A percentile compares a stretch with the other conserved stretches of the same genome.
Conservation (phyloP, 2,888 invertebrate species). For the Danaus chrysippus region DNA sequence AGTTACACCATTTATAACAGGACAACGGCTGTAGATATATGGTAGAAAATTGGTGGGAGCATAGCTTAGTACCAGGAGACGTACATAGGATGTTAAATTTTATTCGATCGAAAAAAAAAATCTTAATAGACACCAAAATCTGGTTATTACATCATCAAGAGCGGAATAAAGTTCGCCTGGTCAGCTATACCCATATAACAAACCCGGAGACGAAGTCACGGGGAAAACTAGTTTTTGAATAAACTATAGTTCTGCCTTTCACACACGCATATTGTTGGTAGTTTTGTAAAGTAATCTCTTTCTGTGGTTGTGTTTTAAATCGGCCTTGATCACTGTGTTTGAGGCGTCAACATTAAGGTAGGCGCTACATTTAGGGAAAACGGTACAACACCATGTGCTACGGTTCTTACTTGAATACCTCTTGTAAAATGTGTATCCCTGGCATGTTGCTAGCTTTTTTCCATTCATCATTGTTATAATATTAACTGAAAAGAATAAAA, state of each 20-base stretch:
- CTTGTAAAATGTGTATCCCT: slow-evolving; percentile 34
- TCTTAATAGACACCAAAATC: too few species aligned
- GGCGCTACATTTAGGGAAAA: slow-evolving; percentile 29
- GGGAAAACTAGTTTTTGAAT: too few species aligned
- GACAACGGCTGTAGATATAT: too few species aligned
- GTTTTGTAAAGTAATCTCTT: slow-evolving; percentile 9
- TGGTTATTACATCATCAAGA: too few species aligned
- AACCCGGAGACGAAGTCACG: too few species aligned
- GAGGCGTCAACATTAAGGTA: slow-evolving; percentile 23
- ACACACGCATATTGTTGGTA: slow-evolving; percentile 19
- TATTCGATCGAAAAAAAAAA: too few species aligned
- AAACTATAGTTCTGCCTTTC: slow-evolving; percentile 11
- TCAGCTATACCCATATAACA: too few species aligned
- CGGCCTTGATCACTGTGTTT: slow-evolving; percentile 14
- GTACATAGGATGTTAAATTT: too few species aligned
- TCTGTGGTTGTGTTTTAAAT: slow-evolving; percentile 23
- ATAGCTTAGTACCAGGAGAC: too few species aligned
- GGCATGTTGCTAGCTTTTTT: slow-evolving; percentile 30
- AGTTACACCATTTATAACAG: too few species aligned
- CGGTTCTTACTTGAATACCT: slow-evolving; percentile 28
- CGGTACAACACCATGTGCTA: slow-evolving; percentile 42
- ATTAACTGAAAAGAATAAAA: slow-evolving; percentile 26
- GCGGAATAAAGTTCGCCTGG: too few species aligned
- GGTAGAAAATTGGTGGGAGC: too few species aligned
- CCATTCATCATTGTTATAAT: slow-evolving; percentile 38